Percentiles rank a stretch among this genome's conserved stretches.
These are phyloP conservation scores for Poeciliopsis paucimaculata DNA, from an alignment of 2,797 vertebrate genomes.

Conservation along the genomic window DNA sequence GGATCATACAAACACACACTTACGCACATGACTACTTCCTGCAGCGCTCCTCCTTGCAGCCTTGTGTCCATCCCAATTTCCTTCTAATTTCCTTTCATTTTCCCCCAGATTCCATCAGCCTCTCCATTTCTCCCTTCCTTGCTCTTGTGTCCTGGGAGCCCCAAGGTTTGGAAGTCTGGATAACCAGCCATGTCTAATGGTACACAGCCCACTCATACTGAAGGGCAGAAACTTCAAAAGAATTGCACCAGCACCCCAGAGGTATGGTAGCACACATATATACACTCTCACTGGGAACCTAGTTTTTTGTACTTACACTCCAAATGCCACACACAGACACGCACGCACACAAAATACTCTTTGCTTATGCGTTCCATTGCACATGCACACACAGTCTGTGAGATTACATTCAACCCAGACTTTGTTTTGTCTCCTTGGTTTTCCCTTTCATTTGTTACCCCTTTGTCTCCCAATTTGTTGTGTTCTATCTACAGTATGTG, in stretches of 20 bases:
- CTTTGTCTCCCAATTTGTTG: constrained; percentile 71
- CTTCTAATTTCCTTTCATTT: constrained; percentile 49
- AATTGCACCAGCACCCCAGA: constrained; percentile 65
- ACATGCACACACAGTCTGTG: constrained; percentile 30
- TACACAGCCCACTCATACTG: constrained; percentile 75
- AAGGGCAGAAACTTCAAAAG: constrained; percentile 81
- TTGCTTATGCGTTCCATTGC: not conserved
- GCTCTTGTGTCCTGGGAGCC: constrained; percentile 67
- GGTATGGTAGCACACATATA: constrained; percentile 65
- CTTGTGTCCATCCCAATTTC: constrained; percentile 55
- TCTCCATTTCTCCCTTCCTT: constrained; percentile 4
- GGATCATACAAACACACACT: constrained; percentile 23
- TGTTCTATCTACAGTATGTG: constrained; percentile 68
- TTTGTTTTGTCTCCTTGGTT: constrained; percentile 64
- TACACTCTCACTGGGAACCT: constrained; percentile 18
- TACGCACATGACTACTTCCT: constrained; percentile 15
- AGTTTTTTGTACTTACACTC: constrained; percentile 32
- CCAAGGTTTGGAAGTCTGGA: constrained; percentile 70
- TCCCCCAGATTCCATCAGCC: constrained; percentile 17
- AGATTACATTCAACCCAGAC: constrained; percentile 73
- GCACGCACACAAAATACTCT: not conserved
- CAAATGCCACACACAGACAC: constrained; percentile 12
- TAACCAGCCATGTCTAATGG: constrained; percentile 79
- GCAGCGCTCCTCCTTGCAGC: constrained; percentile 21
- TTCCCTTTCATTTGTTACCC: constrained; percentile 35